Percentiles rank a stretch among this genome's conserved stretches.
Evolutionary conservation across 2,113 vertebrate species (phyloP).

Genomic region (Balaeniceps rex): DNA sequence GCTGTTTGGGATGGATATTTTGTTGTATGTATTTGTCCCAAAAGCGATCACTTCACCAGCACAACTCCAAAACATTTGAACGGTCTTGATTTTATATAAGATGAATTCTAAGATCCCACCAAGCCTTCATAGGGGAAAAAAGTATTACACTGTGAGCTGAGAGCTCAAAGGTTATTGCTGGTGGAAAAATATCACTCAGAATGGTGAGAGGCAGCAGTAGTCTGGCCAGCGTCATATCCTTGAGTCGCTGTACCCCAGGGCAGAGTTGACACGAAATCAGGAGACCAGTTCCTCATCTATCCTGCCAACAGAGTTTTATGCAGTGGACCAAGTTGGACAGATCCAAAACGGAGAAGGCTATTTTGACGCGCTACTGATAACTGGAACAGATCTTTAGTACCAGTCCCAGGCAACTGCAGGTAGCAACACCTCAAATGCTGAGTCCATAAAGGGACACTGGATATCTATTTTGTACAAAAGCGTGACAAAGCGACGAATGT

Average conservation of each 20-base stretch:
- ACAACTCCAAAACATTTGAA: neutral
- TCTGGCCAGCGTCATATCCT: neutral
- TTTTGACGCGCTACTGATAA: neutral
- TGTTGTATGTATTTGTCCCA: neutral
- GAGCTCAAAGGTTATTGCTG: neutral
- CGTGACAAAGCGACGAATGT: neutral
- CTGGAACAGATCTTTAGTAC: neutral
- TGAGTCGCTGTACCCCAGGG: neutral
- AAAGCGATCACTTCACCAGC: neutral
- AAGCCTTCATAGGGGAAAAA: neutral
- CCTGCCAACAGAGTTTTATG: neutral
- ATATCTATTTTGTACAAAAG: neutral
- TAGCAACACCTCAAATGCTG: accelerated
- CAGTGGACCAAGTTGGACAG: neutral
- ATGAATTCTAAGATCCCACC: neutral
- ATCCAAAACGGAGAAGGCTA: neutral
- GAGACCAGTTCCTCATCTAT: neutral
- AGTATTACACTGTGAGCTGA: neutral
- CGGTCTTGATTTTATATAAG: neutral
- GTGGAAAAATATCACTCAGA: neutral
- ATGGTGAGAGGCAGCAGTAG: neutral
- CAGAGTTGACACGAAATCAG: neutral
- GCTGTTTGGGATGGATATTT: neutral
- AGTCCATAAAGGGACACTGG: neutral
- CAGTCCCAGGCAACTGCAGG: neutral